Evolutionary conservation across 92 coral and sea anemone genomes (phyloP).

Genomic region (Parazoanthus atlanticus): DNA sequence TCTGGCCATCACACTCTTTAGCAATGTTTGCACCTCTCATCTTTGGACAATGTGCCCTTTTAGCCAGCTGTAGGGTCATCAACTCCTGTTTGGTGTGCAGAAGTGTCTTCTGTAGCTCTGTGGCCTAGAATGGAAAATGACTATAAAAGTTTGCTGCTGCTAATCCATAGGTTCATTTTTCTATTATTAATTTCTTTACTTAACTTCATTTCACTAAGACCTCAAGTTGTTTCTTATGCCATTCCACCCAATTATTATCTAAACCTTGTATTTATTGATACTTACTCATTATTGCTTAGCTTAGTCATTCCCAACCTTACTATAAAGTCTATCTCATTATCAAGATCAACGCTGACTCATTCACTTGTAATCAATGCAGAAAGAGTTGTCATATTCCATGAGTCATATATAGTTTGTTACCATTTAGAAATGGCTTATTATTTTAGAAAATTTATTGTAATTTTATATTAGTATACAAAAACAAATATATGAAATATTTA

Average conservation of each 20-base stretch:
- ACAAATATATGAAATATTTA: too few relatives aligned
- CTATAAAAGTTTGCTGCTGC: background rate
- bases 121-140: background rate
- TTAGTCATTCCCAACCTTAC: too few relatives aligned
- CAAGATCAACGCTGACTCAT: too few relatives aligned
- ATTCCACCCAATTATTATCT: too few relatives aligned
- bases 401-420: too few relatives aligned
- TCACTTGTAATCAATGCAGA: too few relatives aligned
- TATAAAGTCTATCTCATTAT: too few relatives aligned
- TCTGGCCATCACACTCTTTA: background rate
- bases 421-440: too few relatives aligned
- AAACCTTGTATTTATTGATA: too few relatives aligned
- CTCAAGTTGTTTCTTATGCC: background rate
- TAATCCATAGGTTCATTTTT: background rate
- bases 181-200: background rate
- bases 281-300: background rate
- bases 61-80: conserved; percentile 11
- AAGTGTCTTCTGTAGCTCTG: conserved; percentile 9
- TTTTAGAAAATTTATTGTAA: too few relatives aligned
- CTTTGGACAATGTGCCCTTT: background rate
- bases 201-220: background rate
- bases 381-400: too few relatives aligned
- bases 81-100: conserved; percentile 38
- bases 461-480: too few relatives aligned
- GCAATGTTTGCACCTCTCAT: background rate